These are phyloP conservation scores for Drosophila crucigera DNA, from an alignment of 2,888 invertebrate species.

Conservation along the genomic window DNA sequence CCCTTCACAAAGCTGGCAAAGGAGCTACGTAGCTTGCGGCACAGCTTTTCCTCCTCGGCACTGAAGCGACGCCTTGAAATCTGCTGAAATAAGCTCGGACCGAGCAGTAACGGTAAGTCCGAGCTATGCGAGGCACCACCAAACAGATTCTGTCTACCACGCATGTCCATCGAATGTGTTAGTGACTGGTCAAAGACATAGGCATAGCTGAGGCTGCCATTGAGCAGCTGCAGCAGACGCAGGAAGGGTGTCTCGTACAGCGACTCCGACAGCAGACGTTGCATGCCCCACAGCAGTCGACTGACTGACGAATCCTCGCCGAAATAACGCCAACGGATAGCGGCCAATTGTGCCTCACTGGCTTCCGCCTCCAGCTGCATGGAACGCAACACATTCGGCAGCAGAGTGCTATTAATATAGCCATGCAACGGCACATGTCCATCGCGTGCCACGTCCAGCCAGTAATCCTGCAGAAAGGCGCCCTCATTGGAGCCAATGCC, in stretches of 20 bases:
- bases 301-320: slow-evolving; percentile 67
- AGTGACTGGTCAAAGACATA: slow-evolving; percentile 84
- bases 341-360: slow-evolving; percentile 64
- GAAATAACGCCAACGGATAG: slow-evolving; percentile 84
- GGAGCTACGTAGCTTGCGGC: slow-evolving; percentile 86
- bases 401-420: slow-evolving; percentile 87
- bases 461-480: slow-evolving; percentile 87
- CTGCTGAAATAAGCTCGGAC: slow-evolving; percentile 89
- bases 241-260: slow-evolving; percentile 84
- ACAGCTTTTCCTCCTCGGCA: slow-evolving; percentile 87
- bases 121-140: slow-evolving; percentile 89
- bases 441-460: slow-evolving; percentile 87
- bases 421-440: slow-evolving; percentile 87
- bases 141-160: slow-evolving; percentile 84
- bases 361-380: slow-evolving; percentile 49
- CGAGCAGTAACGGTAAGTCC: slow-evolving; percentile 89
- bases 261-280: slow-evolving; percentile 83
- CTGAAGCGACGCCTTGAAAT: slow-evolving; percentile 88
- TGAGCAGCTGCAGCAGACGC: slow-evolving; percentile 76
- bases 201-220: slow-evolving; percentile 69
- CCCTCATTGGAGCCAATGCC: slow-evolving; percentile 90
- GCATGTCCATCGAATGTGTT: slow-evolving; percentile 84
- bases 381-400: slow-evolving; percentile 87
- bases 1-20: slow-evolving; percentile 87
- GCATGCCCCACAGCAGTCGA: slow-evolving; percentile 82